Base-by-base conservation (phyloP, 2,888 invertebrate species). In the Matsumyia berberina region DNA sequence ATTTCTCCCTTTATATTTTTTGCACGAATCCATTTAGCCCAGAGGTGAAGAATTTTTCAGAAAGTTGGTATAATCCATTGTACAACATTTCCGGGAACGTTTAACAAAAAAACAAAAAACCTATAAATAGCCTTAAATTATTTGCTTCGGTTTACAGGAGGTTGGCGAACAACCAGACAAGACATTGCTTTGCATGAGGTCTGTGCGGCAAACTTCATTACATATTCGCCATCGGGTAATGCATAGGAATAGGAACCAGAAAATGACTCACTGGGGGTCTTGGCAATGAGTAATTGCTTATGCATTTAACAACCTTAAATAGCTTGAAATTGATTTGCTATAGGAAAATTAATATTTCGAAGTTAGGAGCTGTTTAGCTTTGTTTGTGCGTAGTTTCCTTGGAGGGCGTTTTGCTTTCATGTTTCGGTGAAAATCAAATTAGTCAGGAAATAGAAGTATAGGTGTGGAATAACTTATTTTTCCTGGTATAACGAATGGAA, bases 221-320 rank as follows among this genome's bases (percentile, higher is more conserved):
- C 15, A 29, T 58, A 49, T 57, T 46, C 37, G 35, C 49, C 35
- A 37, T 17, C 7, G 31, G 19, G 19, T 5, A 35, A 46, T 35
- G n/a, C 9, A 11, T 6, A 39, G 39, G 11, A 39, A 66, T 6
- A 39, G 39, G 11, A 39, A 66, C 29, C 42, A 5, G 12, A 58
- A 35, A 24, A 7, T 73, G 79, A 72, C 51, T 79, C 79, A 72
- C 35, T 44, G 35, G 37, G 42, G 76, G 58, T 49, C 57, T 33
- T n/a, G 44, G 31, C 39, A 49, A 57, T 67, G 58, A 57, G 17
- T 66, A 46, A 74, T 64, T 64, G 53, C 64, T 35, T 35, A 15
- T 66, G 57, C 57, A 64, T 72, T 57, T 46, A 64, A 44, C 5
- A 51, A 35, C 51, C 24, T 8, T 37, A 15, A 62, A 72, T 42